These are phyloP conservation scores for Rutpela maculata DNA, from an alignment of 2,888 invertebrate genomes.

Conservation along the genomic window DNA sequence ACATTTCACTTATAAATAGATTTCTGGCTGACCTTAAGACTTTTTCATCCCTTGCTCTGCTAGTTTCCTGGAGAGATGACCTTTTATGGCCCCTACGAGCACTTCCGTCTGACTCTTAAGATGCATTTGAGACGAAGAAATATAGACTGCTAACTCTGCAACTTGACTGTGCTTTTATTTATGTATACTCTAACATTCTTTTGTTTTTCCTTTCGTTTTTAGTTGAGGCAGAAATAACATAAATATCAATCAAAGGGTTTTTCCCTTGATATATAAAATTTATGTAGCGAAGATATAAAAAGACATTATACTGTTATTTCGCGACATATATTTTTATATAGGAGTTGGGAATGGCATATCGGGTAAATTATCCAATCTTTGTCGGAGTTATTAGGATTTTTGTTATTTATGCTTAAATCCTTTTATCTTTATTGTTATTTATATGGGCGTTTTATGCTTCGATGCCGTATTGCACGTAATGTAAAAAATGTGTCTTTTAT, in stretches of 20 bases:
- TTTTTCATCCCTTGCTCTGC: constrained; percentile 54
- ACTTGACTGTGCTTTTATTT: constrained; percentile 55
- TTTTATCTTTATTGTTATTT: constrained; percentile 50
- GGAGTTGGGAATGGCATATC: constrained; percentile 43
- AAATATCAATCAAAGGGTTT: constrained; percentile 61
- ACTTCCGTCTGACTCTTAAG: constrained; percentile 59
- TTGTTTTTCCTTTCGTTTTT: constrained; percentile 53
- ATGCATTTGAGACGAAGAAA: constrained; percentile 62
- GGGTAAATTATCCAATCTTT: constrained; percentile 52
- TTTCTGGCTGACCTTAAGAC: constrained; percentile 54
- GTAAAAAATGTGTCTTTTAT: constrained; percentile 26
- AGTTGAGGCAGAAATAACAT: constrained; percentile 55
- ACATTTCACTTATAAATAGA: constrained; percentile 61
- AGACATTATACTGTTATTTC: constrained; percentile 43
- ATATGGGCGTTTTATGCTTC: constrained; percentile 35
- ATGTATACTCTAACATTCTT: constrained; percentile 44
- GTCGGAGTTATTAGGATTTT: constrained; percentile 47
- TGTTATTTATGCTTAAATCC: constrained; percentile 50
- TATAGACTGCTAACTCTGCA: constrained; percentile 58
- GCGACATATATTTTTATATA: constrained; percentile 51
- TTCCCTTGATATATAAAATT: constrained; percentile 50
- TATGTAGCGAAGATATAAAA: constrained; percentile 48
- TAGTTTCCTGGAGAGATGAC: constrained; percentile 63
- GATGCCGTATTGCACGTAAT: constrained; percentile 39
- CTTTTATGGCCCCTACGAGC: constrained; percentile 60